phyloP scores from a whole-genome alignment of 2,113 vertebrate species.

The Glaucomys volans region DNA sequence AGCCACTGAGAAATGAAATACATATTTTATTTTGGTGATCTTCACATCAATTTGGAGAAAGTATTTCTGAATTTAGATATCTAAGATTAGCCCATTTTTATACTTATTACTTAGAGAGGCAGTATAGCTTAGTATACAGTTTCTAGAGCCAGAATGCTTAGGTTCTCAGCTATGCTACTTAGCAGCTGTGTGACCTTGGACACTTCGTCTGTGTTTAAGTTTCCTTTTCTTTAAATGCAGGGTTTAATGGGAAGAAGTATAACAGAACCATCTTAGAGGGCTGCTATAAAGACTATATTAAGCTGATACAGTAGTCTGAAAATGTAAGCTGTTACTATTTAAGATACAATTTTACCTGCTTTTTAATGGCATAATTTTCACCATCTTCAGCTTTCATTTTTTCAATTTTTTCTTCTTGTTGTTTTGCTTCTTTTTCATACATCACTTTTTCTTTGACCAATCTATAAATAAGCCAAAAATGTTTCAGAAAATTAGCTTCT shows the following conservation, averaged over 20 bases:
- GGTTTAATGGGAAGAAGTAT: constrained; percentile 32
- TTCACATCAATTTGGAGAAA: constrained; percentile 21
- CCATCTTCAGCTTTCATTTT: constrained; percentile 93
- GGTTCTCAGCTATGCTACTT: neutral
- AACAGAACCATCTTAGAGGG: neutral
- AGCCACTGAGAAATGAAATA: neutral
- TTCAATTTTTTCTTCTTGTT: constrained; percentile 96
- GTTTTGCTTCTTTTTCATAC: constrained; percentile 95
- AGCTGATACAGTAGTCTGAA: neutral
- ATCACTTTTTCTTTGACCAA: constrained; percentile 94
- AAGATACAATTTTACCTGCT: constrained; percentile 89
- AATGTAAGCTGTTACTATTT: constrained; percentile 4
- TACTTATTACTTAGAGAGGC: neutral
- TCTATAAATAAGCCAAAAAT: constrained; percentile 86
- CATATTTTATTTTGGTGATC: constrained; percentile 43
- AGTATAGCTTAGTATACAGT: neutral
- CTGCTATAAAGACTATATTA: neutral
- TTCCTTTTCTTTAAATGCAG: constrained; percentile 34
- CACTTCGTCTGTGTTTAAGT: neutral
- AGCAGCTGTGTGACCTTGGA: neutral
- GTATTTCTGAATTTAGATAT: constrained; percentile 1
- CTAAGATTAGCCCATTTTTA: neutral
- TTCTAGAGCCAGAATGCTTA: neutral
- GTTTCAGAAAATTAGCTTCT: constrained; percentile 64
- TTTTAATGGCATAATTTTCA: constrained; percentile 95